Conservation (phyloP, 2,797 vertebrate species). For the Labroides dimidiatus region DNA sequence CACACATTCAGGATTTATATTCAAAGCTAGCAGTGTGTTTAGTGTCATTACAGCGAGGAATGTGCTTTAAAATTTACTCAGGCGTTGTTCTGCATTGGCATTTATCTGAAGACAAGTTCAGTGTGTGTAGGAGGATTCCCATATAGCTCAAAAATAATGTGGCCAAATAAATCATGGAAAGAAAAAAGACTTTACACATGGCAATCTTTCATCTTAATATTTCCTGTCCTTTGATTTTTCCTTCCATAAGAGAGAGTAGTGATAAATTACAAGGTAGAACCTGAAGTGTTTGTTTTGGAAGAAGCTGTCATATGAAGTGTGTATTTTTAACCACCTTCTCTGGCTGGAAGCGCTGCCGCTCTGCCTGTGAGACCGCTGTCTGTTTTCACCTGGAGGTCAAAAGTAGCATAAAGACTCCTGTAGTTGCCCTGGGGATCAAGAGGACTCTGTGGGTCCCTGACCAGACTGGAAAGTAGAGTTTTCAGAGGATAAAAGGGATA, state of each 20-base stretch:
- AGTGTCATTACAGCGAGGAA: conserved; percentile 12
- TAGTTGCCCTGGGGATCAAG: conserved; percentile 57
- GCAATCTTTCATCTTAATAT: conserved; percentile 53
- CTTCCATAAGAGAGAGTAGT: conserved; percentile 44
- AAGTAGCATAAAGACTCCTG: conserved; percentile 22
- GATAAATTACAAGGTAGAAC: conserved; percentile 80
- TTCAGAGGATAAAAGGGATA: conserved; percentile 26
- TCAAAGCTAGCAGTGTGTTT: conserved; percentile 18
- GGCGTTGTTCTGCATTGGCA: neutral
- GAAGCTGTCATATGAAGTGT: conserved; percentile 65
- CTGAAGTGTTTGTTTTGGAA: conserved; percentile 75
- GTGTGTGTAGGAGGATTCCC: conserved; percentile 17
- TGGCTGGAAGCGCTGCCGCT: conserved; percentile 29
- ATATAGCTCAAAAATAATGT: conserved; percentile 7
- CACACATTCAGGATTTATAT: conserved; percentile 34
- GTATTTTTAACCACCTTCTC: conserved; percentile 66
- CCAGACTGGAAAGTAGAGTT: conserved; percentile 61
- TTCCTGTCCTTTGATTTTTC: conserved; percentile 53
- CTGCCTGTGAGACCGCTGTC: conserved; percentile 30
- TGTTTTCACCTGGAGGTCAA: conserved; percentile 71
- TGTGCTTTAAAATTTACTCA: conserved; percentile 15
- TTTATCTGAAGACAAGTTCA: conserved; percentile 1
- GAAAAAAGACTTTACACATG: conserved; percentile 51
- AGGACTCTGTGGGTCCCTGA: conserved; percentile 52
- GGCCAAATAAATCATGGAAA: conserved; percentile 34